A percentile compares a stretch with the other conserved stretches of the same genome.
Conservation (phyloP, 2,888 invertebrate genomes). For the Microplitis manilae region DNA sequence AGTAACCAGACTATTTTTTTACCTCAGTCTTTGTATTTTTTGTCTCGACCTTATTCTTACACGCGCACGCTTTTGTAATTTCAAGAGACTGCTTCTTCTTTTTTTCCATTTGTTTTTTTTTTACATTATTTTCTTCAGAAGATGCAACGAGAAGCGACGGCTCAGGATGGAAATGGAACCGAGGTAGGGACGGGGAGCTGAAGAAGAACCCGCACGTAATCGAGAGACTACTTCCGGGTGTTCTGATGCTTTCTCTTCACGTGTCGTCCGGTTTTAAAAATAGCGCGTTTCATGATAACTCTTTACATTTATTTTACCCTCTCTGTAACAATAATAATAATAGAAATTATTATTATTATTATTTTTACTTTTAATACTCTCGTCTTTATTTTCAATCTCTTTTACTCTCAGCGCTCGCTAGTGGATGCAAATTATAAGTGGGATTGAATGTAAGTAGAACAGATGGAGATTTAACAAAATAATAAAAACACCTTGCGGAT, state of each 20-base stretch:
- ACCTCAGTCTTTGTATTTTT: slow-evolving; percentile 11
- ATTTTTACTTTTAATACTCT: too few species aligned
- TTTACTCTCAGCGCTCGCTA: slow-evolving; percentile 9
- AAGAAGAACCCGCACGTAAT: slow-evolving; percentile 35
- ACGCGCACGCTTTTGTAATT: slow-evolving; percentile 29
- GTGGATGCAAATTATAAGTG: slow-evolving; percentile 34
- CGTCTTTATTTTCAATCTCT: too few species aligned
- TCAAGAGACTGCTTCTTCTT: slow-evolving; percentile 12
- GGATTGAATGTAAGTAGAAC: slow-evolving; percentile 9
- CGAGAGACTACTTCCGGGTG: slow-evolving; percentile 38
- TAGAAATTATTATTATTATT: too few species aligned
- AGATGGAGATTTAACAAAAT: slow-evolving; percentile 11
- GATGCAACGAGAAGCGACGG: slow-evolving; percentile 6
- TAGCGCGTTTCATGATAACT: slow-evolving; percentile 5
- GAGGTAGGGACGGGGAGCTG: slow-evolving; percentile 11
- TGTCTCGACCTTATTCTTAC: slow-evolving; percentile 32
- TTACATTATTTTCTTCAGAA: slow-evolving; percentile 11
- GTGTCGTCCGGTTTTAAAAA: slow-evolving; percentile 26
- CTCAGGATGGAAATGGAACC: slow-evolving; percentile 27
- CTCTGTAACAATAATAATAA: background rate
- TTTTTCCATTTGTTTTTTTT: too few species aligned
- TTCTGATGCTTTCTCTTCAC: slow-evolving; percentile 15
- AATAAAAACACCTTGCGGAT: background rate
- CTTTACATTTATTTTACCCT: slow-evolving; percentile 8
- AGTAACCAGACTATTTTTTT: slow-evolving; percentile 45